phyloP scores from a whole-genome alignment of 2,888 invertebrate genomes.

The Lasius fuliginosus region DNA sequence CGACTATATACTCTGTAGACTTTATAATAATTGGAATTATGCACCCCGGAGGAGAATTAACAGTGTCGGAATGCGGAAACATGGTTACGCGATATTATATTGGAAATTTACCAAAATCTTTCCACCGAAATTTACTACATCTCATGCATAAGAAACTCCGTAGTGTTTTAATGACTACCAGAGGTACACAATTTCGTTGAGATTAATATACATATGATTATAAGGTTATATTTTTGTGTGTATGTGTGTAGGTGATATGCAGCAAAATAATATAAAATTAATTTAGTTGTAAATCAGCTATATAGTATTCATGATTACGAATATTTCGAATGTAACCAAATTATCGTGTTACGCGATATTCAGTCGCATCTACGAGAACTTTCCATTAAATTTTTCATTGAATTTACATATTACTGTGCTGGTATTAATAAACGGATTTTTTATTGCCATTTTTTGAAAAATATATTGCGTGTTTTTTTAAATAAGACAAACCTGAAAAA shows the following conservation, averaged over 20 bases:
- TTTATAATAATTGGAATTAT: conserved; percentile 54
- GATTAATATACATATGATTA: neutral
- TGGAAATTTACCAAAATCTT: conserved; percentile 17
- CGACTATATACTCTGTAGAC: conserved; percentile 31
- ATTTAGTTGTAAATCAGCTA: neutral
- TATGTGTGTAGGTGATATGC: neutral
- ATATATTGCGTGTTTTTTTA: neutral
- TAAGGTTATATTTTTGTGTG: neutral
- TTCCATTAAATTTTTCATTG: neutral
- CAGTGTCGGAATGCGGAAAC: conserved; percentile 2
- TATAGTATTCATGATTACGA: neutral
- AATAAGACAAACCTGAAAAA: neutral
- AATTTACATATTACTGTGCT: neutral
- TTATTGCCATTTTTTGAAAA: neutral
- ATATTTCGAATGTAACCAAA: neutral
- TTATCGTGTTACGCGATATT: neutral
- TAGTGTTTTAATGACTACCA: neutral
- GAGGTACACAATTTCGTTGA: neutral
- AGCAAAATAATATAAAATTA: conserved; percentile 6
- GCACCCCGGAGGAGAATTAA: conserved; percentile 41
- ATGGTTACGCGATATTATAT: neutral
- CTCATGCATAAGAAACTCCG: neutral
- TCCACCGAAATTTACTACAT: neutral
- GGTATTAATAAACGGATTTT: neutral
- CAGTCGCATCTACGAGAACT: neutral